Evolutionary conservation across 2,888 invertebrate genomes (phyloP).

Genomic region (Zaprionus bogoriensis): DNA sequence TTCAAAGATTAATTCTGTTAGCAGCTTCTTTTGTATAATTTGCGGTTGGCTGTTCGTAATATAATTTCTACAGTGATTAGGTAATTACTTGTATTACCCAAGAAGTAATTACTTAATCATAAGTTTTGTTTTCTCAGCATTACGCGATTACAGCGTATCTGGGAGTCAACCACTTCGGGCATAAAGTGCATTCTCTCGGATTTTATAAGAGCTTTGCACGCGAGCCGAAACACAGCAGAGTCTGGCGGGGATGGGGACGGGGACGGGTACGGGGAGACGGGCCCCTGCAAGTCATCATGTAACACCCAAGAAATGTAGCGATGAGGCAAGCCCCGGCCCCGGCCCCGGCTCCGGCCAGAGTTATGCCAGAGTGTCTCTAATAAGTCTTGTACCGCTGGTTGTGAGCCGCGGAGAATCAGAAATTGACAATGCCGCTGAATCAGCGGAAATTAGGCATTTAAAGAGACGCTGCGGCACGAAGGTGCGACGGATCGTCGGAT

Average conservation of each 20-base stretch:
- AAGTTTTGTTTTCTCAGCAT: neutral
- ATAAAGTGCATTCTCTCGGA: constrained; percentile 2
- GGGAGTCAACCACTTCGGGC: neutral
- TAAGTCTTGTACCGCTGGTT: constrained; percentile 38
- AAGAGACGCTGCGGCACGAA: neutral
- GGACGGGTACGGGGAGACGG: neutral
- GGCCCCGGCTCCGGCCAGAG: too few species aligned
- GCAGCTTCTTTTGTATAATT: too few species aligned
- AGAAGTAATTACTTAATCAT: too few species aligned
- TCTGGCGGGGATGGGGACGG: neutral
- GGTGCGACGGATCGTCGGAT: neutral
- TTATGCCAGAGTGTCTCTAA: constrained; percentile 49
- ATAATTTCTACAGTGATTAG: too few species aligned
- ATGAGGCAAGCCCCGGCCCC: constrained; percentile 62
- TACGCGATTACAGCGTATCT: constrained; percentile 21
- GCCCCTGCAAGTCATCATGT: constrained; percentile 58
- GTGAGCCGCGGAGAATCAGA: constrained; percentile 50
- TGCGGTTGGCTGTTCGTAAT: too few species aligned
- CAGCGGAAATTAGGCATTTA: constrained; percentile 67
- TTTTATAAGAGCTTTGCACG: constrained; percentile 59
- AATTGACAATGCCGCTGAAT: constrained; percentile 70
- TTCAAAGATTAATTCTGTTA: too few species aligned
- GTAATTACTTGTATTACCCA: too few species aligned
- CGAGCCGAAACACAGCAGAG: constrained; percentile 32
- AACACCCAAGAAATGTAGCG: constrained; percentile 68